These are phyloP conservation scores for Lycia hirtaria DNA, from an alignment of 2,888 invertebrate species.

Conservation along the genomic window DNA sequence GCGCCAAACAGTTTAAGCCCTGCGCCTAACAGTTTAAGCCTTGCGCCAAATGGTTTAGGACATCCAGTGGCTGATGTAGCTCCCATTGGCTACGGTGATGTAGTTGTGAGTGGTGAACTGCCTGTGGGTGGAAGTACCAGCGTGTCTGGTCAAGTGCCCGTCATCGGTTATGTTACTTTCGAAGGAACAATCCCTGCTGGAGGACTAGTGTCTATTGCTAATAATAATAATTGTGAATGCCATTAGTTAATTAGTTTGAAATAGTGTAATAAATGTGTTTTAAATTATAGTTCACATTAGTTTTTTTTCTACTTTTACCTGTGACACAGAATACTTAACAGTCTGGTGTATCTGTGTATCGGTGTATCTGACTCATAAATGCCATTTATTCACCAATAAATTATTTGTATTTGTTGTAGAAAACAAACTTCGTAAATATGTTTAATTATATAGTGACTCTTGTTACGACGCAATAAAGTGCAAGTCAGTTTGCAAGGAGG, in stretches of 20 bases:
- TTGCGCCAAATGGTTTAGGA: slow-evolving; percentile 3
- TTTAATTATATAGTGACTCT: no score
- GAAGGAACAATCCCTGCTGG: slow-evolving; percentile 72
- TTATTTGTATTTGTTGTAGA: no score
- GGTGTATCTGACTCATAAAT: no score
- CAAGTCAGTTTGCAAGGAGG: no score
- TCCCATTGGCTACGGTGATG: slow-evolving; percentile 62
- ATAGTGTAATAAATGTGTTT: slow-evolving; percentile 12
- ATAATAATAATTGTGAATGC: slow-evolving; percentile 51
- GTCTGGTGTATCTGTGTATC: no score
- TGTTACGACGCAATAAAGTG: no score
- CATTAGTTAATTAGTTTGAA: slow-evolving; percentile 2
- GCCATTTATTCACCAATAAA: no score
- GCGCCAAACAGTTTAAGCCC: slow-evolving; percentile 5
- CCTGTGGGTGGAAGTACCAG: slow-evolving; percentile 68
- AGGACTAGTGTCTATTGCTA: slow-evolving; percentile 68
- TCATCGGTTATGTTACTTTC: slow-evolving; percentile 74
- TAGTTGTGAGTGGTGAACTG: slow-evolving; percentile 62
- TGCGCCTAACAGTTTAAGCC: slow-evolving; percentile 12
- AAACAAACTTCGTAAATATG: no score
- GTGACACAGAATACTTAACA: no score
- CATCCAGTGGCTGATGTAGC: slow-evolving; percentile 17
- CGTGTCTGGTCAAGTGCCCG: slow-evolving; percentile 69
- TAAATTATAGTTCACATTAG: background rate
- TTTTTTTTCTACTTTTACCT: background rate